Evolutionary conservation across 2,797 vertebrate genomes (phyloP).

Genomic region (Decapterus maruadsi): DNA sequence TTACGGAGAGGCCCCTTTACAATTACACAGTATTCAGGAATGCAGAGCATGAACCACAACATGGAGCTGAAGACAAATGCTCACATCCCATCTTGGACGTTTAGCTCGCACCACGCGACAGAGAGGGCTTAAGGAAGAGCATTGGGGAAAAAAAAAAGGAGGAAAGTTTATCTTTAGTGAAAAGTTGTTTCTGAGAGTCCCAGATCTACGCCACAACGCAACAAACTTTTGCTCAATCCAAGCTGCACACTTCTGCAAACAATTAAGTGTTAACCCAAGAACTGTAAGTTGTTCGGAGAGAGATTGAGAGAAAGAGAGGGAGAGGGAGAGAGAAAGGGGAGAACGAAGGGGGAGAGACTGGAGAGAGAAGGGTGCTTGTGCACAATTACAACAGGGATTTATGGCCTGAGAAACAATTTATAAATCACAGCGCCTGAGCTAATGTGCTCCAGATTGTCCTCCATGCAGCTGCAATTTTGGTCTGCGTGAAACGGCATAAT

Average conservation of each 20-base stretch:
- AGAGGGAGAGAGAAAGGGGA: constrained; percentile 48
- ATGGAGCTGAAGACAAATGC: constrained; percentile 62
- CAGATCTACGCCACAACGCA: constrained; percentile 60
- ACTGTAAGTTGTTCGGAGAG: constrained; percentile 75
- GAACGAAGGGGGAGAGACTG: constrained; percentile 58
- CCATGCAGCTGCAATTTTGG: constrained; percentile 88
- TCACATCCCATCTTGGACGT: constrained; percentile 58
- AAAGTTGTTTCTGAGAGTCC: constrained; percentile 57
- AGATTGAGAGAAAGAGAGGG: constrained; percentile 31
- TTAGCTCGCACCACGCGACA: constrained; percentile 34
- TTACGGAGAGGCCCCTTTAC: constrained; percentile 88
- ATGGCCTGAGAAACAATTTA: constrained; percentile 93
- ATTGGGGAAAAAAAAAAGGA: constrained; percentile 17
- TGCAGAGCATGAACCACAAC: constrained; percentile 81
- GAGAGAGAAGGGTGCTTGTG: constrained; percentile 81
- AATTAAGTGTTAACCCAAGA: constrained; percentile 88
- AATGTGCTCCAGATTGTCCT: constrained; percentile 89
- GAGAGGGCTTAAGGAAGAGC: constrained; percentile 18
- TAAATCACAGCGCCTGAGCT: constrained; percentile 90
- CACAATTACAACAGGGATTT: constrained; percentile 95
- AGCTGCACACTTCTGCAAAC: constrained; percentile 87
- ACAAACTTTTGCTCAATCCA: constrained; percentile 68
- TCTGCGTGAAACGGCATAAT: constrained; percentile 87
- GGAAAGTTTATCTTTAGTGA: constrained; percentile 58
- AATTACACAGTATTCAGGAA: constrained; percentile 92